Evolutionary conservation across 2,113 vertebrate species (phyloP).

Genomic region (Saccopteryx leptura): DNA sequence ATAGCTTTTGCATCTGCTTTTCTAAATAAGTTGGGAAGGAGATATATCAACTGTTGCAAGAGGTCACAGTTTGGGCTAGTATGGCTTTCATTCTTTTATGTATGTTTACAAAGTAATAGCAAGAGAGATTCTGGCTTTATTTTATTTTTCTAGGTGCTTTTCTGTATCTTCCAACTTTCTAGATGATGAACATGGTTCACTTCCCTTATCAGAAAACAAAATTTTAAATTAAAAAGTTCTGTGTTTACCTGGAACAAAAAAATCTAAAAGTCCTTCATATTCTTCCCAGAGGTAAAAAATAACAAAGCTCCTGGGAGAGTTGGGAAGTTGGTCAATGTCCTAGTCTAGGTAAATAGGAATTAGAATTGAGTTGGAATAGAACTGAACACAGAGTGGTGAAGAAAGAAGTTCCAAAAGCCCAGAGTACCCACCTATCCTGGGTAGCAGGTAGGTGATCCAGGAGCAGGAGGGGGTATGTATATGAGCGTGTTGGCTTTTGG

Average conservation of each 20-base stretch:
- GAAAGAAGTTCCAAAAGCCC: background rate
- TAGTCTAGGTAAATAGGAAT: slow-evolving; percentile 40
- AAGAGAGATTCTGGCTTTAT: background rate
- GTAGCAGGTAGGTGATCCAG: too few relatives aligned
- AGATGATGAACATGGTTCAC: slow-evolving; percentile 9
- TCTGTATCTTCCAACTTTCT: background rate
- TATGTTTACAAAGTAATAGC: slow-evolving; percentile 43
- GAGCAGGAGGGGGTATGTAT: background rate
- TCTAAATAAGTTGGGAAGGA: background rate
- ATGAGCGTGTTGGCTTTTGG: background rate
- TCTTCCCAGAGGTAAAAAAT: slow-evolving; percentile 48
- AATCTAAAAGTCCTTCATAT: background rate
- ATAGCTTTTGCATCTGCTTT: background rate
- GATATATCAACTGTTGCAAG: background rate
- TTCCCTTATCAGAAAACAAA: slow-evolving; percentile 50
- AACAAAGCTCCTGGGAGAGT: background rate
- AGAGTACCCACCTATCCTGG: background rate
- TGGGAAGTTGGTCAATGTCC: background rate
- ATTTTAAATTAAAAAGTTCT: slow-evolving; percentile 57
- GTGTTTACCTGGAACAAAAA: background rate
- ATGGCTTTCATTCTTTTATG: slow-evolving; percentile 41
- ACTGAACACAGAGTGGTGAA: background rate
- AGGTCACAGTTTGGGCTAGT: background rate
- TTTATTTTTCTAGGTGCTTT: slow-evolving; percentile 38
- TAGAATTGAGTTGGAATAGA: background rate